Conservation (phyloP, 1,140 invertebrate genomes). For the Drosophila busckii region DNA sequence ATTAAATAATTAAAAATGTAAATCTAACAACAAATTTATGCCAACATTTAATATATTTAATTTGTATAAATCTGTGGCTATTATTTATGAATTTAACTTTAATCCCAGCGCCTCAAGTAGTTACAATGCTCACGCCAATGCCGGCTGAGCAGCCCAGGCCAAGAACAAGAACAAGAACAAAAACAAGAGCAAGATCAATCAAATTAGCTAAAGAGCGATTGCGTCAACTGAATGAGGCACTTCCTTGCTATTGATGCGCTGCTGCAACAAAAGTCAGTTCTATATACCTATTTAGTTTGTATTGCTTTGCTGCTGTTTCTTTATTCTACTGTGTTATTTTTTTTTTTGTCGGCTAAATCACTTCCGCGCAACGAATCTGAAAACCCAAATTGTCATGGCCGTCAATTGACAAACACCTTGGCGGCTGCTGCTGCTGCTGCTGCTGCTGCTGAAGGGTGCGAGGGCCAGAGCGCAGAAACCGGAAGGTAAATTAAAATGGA, state of each 20-base stretch:
- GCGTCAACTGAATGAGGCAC: constrained; percentile 43
- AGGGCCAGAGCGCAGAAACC: constrained; percentile 33
- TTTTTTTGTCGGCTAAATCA: constrained; percentile 53
- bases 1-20: too few relatives aligned
- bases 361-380: constrained; percentile 67
- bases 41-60: too few relatives aligned
- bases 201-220: constrained; percentile 12
- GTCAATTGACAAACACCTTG: constrained; percentile 65
- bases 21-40: too few relatives aligned
- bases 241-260: constrained; percentile 45
- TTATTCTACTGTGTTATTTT: constrained; percentile 1
- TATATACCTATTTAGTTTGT: too few relatives aligned
- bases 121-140: constrained; percentile 58
- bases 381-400: constrained; percentile 70
- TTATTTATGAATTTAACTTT: too few relatives aligned
- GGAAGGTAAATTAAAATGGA: constrained; percentile 77
- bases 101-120: constrained; percentile 1
- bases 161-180: constrained; percentile 57
- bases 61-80: too few relatives aligned
- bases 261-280: constrained; percentile 38
- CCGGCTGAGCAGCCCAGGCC: constrained; percentile 36
- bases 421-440: too few relatives aligned
- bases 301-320: too few relatives aligned
- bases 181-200: constrained; percentile 61
- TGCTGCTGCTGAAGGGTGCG: too few relatives aligned